Base-by-base conservation (phyloP, 2,113 vertebrate genomes). In the Fregetta grallaria region DNA sequence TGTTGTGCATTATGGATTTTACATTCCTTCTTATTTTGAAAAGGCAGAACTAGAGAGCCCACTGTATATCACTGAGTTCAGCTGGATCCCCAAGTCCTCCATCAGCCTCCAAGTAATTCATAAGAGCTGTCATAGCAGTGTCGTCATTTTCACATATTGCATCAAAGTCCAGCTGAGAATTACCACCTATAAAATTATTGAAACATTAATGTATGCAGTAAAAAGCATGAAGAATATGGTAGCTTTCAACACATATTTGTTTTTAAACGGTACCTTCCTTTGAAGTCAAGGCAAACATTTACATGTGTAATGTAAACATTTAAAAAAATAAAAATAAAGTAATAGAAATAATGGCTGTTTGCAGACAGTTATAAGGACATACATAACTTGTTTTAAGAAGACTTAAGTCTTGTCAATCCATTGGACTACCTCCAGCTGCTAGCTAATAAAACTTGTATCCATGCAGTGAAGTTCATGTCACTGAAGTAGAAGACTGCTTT, bases 41-140 rank as follows among this genome's bases (percentile, higher is more conserved):
- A 86, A 44, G 67, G 63, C 80, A 71, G 78, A 90, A 92, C 96
- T 98, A 99, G 53, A 99, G 97, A 94, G 98, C 98, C 99, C 99
- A 99, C 27, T 97, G 99, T 94, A 99, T 98, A 50, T 99, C 98
- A 70, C 98, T 98, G 88, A 99, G 98, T 96, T 99, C 99, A 75
- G 98, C 97, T 1, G 98, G 94, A 20, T 99, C 99, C 3, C 98
- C 98, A 74, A 99, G 96, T 73, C 98, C 98, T 36, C 98, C 98
- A 22, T 99, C 99, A 2, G 98, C 99, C 98, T 99, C 99, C 96
- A 99, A 96, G 84, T 99, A 98, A 97, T 99, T 99, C 99, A 99
- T 99, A 86, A 99, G 98, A 45, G 99, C 98, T 1, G 99, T 98
- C 98, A 99, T 98, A 22, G 98, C 98, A 23, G 98, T 98, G 96